Evolutionary conservation across 2,113 vertebrate genomes (phyloP).

Genomic region (Mormoops blainvillei): DNA sequence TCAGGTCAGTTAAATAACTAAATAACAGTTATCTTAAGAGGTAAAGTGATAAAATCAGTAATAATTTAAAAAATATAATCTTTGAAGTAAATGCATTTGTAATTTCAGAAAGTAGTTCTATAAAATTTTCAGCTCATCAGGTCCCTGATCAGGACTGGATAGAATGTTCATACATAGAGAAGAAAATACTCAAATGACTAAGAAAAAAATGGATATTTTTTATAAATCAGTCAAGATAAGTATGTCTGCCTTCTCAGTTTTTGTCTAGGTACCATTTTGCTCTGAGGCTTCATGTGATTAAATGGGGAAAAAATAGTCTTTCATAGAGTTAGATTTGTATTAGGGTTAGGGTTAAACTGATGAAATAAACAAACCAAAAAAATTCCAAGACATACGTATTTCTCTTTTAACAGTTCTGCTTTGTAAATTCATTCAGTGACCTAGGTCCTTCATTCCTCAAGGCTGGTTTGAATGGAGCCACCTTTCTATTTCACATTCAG

Average conservation of each 20-base stretch:
- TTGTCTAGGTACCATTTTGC: not conserved
- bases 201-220: not conserved
- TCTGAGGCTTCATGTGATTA: not conserved
- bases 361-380: not conserved
- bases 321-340: not conserved
- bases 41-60: not conserved
- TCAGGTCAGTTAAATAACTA: not conserved
- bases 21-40: not conserved
- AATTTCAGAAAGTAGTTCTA: not conserved
- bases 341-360: not conserved
- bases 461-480: not conserved
- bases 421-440: not conserved
- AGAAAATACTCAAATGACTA: not conserved
- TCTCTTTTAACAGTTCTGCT: not conserved
- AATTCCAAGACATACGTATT: not conserved
- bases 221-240: not conserved
- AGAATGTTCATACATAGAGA: not conserved
- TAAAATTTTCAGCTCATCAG: not conserved
- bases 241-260: not conserved
- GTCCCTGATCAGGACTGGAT: not conserved
- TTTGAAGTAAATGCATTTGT: not conserved
- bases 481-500: not conserved
- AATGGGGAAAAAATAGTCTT: not conserved
- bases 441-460: not conserved
- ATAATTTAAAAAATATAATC: not conserved